Base-by-base conservation (phyloP, 1,140 invertebrate genomes). In the Dufourea novaeangliae region DNA sequence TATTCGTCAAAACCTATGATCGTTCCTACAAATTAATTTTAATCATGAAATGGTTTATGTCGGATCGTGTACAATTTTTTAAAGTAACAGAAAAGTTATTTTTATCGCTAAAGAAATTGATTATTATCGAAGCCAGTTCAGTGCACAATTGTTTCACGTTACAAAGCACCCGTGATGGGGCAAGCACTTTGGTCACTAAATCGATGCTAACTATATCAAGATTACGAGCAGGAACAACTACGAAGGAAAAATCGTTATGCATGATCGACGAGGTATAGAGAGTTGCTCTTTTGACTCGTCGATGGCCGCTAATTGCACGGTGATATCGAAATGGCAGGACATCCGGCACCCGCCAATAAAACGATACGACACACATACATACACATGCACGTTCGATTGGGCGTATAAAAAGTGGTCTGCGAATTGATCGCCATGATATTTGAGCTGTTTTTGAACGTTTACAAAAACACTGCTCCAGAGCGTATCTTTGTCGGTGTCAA, bases 181-280 rank as follows among this genome's bases (percentile, higher is more conserved):
- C 37, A 37, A 50, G 8, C 37, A 32, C 39, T 67, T 72, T 67
- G 74, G 56, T 82, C 50, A 41, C 73, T 82, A 50, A 83, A 83
- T 46, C 67, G 62, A 52, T 54, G 56, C 57, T 72, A 69, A 63
- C 50, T 64, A 56, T 37, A 64, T 41, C 52, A 73, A 78, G 74
- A 56, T 66, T 78, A 67, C 34, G 22, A 46, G 41, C 54, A 32
- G 39, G 54, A 81, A 78, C 73, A 82, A 72, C 63, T 82, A n/a
- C 22, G 61, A 54, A 69, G 63, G 81, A 83, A 78, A 83, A 82
- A 83, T 83, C 81, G 80, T 78, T 82, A 82, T 54, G 79, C 61
- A 59, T 56, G 44, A 78, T 70, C 67, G 46, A 67, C 25, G 59
- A 67, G 63, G 22, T 34, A 54, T 11, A 29, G 46, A 37, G 52